phyloP scores from a whole-genome alignment of 2,888 invertebrate species.

The Chrysotoxum bicinctum region DNA sequence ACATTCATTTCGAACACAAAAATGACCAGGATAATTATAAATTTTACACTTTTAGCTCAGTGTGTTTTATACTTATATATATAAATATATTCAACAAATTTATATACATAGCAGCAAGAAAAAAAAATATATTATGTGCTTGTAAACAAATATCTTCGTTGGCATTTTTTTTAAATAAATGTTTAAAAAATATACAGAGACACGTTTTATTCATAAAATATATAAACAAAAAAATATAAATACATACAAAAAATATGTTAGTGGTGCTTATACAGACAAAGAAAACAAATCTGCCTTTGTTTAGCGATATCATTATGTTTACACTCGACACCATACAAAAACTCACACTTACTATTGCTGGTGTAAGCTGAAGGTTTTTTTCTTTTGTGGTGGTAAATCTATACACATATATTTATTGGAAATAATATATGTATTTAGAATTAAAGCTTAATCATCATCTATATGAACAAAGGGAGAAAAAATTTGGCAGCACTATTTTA shows the following conservation, averaged over 20 bases:
- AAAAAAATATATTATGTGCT: constrained; percentile 41
- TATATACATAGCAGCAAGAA: constrained; percentile 40
- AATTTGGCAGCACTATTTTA: constrained; percentile 58
- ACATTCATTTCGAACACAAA: constrained; percentile 23
- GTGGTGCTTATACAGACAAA: constrained; percentile 53
- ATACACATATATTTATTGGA: not conserved
- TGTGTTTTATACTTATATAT: constrained; percentile 62
- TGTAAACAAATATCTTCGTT: constrained; percentile 40
- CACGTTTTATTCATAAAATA: constrained; percentile 20
- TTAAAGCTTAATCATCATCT: constrained; percentile 37
- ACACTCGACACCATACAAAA: constrained; percentile 19
- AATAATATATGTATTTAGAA: constrained; percentile 24
- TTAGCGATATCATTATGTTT: constrained; percentile 25
- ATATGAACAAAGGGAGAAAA: constrained; percentile 20
- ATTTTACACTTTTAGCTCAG: constrained; percentile 54
- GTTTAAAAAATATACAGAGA: constrained; percentile 32
- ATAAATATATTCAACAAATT: constrained; percentile 47
- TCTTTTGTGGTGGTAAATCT: constrained; percentile 3
- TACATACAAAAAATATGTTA: constrained; percentile 23
- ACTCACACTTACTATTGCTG: constrained; percentile 26
- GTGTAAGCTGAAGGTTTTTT: not conserved
- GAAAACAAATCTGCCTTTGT: constrained; percentile 22
- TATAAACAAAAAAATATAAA: not conserved
- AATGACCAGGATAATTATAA: constrained; percentile 43
- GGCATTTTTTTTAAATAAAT: constrained; percentile 36